A percentile compares a stretch with the other conserved stretches of the same genome.
These are phyloP conservation scores for Cyclura pinguis DNA, from an alignment of 2,797 vertebrate species.

Conservation along the genomic window DNA sequence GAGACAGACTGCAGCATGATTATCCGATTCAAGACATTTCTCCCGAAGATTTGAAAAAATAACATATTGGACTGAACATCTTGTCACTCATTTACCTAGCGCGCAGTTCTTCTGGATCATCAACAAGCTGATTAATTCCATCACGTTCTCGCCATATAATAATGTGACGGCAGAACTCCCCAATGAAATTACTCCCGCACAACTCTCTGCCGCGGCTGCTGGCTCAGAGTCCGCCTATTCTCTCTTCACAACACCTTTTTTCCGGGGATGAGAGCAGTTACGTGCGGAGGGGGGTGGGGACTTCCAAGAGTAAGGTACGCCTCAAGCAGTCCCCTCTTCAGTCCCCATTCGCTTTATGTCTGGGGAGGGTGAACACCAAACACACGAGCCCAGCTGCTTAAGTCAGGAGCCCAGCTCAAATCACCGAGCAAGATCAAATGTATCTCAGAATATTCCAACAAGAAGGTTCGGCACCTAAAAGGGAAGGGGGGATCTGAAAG, in stretches of 20 bases:
- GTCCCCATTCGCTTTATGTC: neutral
- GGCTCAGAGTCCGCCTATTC: neutral
- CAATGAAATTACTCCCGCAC: conserved; percentile 14
- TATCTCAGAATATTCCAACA: conserved; percentile 11
- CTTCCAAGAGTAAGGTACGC: neutral
- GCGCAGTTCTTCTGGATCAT: neutral
- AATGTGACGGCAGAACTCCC: conserved; percentile 18
- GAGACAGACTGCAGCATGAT: neutral
- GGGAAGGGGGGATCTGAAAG: conserved; percentile 2
- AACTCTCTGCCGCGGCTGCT: neutral
- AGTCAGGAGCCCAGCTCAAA: neutral
- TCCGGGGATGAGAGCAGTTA: neutral
- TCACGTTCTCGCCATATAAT: conserved; percentile 19
- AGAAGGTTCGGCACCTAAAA: neutral
- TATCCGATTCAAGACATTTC: conserved; percentile 15
- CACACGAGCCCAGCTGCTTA: neutral
- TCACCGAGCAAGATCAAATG: neutral
- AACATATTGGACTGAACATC: neutral
- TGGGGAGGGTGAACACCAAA: neutral
- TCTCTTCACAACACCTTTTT: neutral
- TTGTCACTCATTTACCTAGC: neutral
- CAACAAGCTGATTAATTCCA: neutral
- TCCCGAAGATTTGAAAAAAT: conserved; percentile 12
- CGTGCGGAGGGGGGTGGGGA: no score
- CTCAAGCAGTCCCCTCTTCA: neutral